Percentiles rank a stretch among this genome's conserved stretches.
Evolutionary conservation across 2,113 vertebrate species (phyloP).

Genomic region (Sinocyclocheilus anshuiensis): DNA sequence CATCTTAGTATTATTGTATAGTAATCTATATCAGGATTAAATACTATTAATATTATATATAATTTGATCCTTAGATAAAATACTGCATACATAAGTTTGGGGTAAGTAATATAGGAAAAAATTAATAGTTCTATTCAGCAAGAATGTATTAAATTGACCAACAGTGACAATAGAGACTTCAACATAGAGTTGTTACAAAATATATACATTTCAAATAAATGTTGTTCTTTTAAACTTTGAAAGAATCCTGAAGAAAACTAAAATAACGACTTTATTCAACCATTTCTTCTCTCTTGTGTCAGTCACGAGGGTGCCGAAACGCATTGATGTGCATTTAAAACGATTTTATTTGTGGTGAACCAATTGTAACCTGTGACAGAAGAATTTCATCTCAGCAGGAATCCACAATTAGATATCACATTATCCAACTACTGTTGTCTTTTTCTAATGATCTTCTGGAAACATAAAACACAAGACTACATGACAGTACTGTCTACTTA

Average conservation of each 20-base stretch:
- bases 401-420: slow-evolving; percentile 58
- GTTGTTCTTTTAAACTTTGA: no score
- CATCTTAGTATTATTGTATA: neutral
- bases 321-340: no score
- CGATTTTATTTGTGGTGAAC: neutral
- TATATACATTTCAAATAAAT: no score
- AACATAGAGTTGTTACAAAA: no score
- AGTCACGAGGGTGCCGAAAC: no score
- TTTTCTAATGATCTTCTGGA: slow-evolving; percentile 56
- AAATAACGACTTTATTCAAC: no score
- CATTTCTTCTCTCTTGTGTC: no score
- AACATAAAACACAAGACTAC: slow-evolving; percentile 70
- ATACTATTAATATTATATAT: neutral
- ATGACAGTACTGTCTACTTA: slow-evolving; percentile 55
- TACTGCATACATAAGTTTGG: neutral
- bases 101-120: neutral
- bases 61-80: no score
- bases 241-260: no score
- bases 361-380: slow-evolving; percentile 13
- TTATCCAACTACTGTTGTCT: slow-evolving; percentile 50
- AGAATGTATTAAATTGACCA: neutral
- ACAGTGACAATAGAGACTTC: no score
- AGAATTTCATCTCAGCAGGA: slow-evolving; percentile 52
- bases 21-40: neutral
- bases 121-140: neutral